A percentile compares a stretch with the other conserved stretches of the same genome.
phyloP scores from a whole-genome alignment of 2,888 invertebrate genomes.

The Tiliacea citrago region DNA sequence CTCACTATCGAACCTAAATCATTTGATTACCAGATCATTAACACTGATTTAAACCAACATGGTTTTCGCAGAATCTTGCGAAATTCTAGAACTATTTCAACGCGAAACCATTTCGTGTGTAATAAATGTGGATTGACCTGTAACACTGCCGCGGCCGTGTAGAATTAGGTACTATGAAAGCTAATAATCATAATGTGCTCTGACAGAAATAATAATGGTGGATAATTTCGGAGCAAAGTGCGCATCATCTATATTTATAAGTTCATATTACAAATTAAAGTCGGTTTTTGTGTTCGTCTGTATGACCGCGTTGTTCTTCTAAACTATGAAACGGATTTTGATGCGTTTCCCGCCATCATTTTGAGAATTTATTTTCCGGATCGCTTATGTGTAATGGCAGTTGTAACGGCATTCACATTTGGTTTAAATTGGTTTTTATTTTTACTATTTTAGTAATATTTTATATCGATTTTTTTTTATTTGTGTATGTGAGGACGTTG shows the following conservation, averaged over 20 bases:
- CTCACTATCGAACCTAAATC: constrained; percentile 33
- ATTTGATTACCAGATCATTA: constrained; percentile 58
- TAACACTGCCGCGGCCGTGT: constrained; percentile 44
- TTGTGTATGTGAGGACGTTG: no score
- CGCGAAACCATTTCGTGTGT: constrained; percentile 46
- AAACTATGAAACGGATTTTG: not conserved
- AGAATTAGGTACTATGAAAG: constrained; percentile 53
- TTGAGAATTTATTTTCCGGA: no score
- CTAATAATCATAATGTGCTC: constrained; percentile 55
- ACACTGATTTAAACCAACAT: constrained; percentile 54
- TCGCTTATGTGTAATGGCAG: not conserved
- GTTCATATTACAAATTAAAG: not conserved
- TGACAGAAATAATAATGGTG: constrained; percentile 48
- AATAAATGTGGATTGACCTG: constrained; percentile 55
- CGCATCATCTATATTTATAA: no score
- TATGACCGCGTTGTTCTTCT: not conserved
- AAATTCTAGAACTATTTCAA: constrained; percentile 53
- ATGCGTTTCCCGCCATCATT: not conserved
- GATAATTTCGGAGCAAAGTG: constrained; percentile 3
- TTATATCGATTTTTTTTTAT: no score
- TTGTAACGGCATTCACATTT: no score
- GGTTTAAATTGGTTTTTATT: no score
- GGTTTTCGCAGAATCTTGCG: constrained; percentile 41
- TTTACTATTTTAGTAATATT: no score
- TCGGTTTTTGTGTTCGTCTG: not conserved